Percentiles rank a stretch among this genome's conserved stretches.
These are phyloP conservation scores for Cybosia mesomella DNA, from an alignment of 2,888 invertebrate genomes.

Conservation along the genomic window DNA sequence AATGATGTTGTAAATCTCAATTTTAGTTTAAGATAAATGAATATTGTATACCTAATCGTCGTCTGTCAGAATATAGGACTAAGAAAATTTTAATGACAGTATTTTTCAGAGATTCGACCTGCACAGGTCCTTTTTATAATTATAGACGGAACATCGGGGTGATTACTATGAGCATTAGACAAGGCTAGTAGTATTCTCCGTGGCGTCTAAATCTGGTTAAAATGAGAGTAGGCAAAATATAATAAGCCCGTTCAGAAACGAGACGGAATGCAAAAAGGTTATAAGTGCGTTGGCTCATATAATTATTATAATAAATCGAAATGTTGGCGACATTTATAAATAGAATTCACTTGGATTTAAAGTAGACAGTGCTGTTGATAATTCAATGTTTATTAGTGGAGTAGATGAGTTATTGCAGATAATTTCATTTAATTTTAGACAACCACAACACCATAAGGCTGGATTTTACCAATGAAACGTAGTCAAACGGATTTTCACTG, in stretches of 20 bases:
- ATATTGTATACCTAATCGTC: constrained; percentile 28
- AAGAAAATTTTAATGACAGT: constrained; percentile 29
- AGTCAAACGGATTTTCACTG: neutral
- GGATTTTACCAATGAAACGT: constrained; percentile 1
- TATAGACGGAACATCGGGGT: constrained; percentile 48
- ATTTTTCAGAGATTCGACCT: constrained; percentile 47
- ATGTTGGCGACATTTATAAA: constrained; percentile 24
- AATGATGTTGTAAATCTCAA: constrained; percentile 26
- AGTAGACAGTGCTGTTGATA: constrained; percentile 43
- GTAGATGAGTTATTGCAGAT: constrained; percentile 37
- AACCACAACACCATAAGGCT: constrained; percentile 19
- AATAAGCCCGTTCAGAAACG: constrained; percentile 36
- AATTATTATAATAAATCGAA: constrained; percentile 27
- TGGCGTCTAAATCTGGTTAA: constrained; percentile 61
- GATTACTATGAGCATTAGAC: constrained; percentile 46
- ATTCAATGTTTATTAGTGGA: constrained; percentile 41
- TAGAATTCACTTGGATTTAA: constrained; percentile 35
- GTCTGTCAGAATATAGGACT: constrained; percentile 41
- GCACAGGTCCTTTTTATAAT: constrained; percentile 48
- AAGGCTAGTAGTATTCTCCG: constrained; percentile 41
- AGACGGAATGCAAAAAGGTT: constrained; percentile 24
- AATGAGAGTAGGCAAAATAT: constrained; percentile 60
- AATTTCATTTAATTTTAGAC: constrained; percentile 45
- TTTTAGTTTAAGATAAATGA: constrained; percentile 28
- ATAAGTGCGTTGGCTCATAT: constrained; percentile 38